Evolutionary conservation across 2,797 vertebrate species (phyloP).

Genomic region (Xiphophorus birchmanni): DNA sequence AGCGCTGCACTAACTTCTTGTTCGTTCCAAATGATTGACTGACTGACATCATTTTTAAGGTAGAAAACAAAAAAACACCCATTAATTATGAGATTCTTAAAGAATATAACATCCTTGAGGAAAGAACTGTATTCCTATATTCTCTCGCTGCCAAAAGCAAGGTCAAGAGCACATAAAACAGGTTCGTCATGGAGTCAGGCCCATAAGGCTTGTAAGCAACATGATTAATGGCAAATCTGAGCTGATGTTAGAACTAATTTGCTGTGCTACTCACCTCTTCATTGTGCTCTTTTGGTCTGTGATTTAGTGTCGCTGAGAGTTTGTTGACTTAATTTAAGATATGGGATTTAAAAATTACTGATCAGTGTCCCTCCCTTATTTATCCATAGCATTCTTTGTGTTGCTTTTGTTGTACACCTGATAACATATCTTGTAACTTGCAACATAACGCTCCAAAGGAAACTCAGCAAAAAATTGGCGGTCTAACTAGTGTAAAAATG

Average conservation of each 20-base stretch:
- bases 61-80: background rate
- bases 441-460: background rate
- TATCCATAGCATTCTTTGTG: background rate
- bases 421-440: background rate
- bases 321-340: background rate
- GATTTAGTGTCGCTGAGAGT: conserved; percentile 25
- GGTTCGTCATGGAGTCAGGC: conserved; percentile 53
- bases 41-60: conserved; percentile 6
- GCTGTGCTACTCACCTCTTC: conserved; percentile 43
- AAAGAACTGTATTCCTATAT: conserved; percentile 16
- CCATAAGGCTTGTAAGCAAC: conserved; percentile 60
- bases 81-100: background rate
- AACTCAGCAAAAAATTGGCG: background rate
- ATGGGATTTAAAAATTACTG: background rate
- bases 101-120: conserved; percentile 23
- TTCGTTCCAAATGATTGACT: background rate
- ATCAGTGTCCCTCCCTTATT: background rate
- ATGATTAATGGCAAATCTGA: conserved; percentile 69
- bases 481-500: background rate
- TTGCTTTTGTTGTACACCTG: background rate
- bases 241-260: conserved; percentile 58
- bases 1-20: background rate
- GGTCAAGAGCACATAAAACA: conserved; percentile 61
- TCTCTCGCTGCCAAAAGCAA: conserved; percentile 38
- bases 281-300: conserved; percentile 43